phyloP scores from a whole-genome alignment of 1,140 invertebrate genomes.

The Harlomillsia oculata region DNA sequence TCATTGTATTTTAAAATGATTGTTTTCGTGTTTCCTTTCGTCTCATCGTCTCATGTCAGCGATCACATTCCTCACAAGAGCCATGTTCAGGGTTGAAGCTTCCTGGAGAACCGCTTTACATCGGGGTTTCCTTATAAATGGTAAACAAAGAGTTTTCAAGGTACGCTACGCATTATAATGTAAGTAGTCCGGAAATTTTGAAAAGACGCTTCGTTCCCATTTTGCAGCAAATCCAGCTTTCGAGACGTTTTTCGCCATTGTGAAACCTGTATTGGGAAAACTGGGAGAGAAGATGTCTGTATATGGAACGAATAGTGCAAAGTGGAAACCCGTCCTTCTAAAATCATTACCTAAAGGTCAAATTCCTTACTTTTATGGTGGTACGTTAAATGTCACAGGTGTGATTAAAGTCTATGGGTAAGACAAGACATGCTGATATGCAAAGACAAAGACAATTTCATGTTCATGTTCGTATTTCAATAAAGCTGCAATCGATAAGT shows the following conservation, averaged over 20 bases:
- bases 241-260: too few species aligned
- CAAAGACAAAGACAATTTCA: too few species aligned
- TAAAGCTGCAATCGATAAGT: too few species aligned
- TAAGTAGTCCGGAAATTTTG: not conserved
- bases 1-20: not conserved
- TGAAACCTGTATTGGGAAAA: not conserved
- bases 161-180: too few species aligned
- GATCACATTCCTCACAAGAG: not conserved
- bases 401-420: not conserved
- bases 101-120: not conserved
- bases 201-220: not conserved
- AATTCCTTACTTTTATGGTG: slow-evolving; percentile 1
- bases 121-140: too few species aligned
- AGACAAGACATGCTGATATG: not conserved
- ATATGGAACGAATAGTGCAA: not conserved
- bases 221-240: not conserved
- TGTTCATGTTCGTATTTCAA: too few species aligned
- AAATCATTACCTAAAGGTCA: not conserved
- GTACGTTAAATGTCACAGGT: not conserved
- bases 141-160: too few species aligned
- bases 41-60: not conserved
- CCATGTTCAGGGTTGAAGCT: not conserved
- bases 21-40: not conserved
- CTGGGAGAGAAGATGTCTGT: not conserved
- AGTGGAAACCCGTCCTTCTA: not conserved